Base-by-base conservation (phyloP, 2,113 vertebrate species). In the Coracopsis vasa region DNA sequence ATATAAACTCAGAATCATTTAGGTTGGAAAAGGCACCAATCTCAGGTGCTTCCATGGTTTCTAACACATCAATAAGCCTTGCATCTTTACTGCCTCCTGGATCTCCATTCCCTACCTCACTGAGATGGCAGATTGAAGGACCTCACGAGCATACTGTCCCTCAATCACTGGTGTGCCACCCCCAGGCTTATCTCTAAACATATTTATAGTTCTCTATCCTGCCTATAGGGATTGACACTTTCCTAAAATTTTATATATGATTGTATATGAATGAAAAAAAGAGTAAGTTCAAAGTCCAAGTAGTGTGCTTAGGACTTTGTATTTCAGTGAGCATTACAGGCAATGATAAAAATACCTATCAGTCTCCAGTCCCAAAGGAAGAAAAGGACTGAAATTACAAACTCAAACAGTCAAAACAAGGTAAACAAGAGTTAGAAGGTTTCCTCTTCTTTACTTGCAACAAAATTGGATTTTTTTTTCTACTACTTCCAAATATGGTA, bases 221-320 rank as follows among this genome's bases (percentile, higher is more conserved):
- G 79, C 82, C 77, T 92, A 28, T 5, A 60, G 94, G 87, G 44
- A 60, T 48, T 80, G 65, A 75, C n/a, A 80, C 25, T 56, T 21
- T 85, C 89, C 50, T 61, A 47, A 95, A 93, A 82, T 94, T 94
- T 95, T 96, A 82, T 91, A 66, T 92, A 74, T 88, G 62, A 88
- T 83, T 90, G 58, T 95, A 94, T 60, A 86, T 42, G 58, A 95
- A 95, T 88, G 82, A 92, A 96, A 97, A 97, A 39, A 90, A 92
- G 81, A 91, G 29, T 31, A 70, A 96, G 88, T 96, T 97, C 95
- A 97, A 97, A 97, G 96, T 51, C 61, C 51, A 79, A 47, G 42
- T 18, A 64, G 60, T 20, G 16, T 33, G 42, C 39, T 50, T 64
- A 90, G 65, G 37, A 80, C 37, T 88, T 86, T 45, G 39, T 97